Base-by-base conservation (phyloP, 1,140 invertebrate genomes). In the Saccostrea echinata region DNA sequence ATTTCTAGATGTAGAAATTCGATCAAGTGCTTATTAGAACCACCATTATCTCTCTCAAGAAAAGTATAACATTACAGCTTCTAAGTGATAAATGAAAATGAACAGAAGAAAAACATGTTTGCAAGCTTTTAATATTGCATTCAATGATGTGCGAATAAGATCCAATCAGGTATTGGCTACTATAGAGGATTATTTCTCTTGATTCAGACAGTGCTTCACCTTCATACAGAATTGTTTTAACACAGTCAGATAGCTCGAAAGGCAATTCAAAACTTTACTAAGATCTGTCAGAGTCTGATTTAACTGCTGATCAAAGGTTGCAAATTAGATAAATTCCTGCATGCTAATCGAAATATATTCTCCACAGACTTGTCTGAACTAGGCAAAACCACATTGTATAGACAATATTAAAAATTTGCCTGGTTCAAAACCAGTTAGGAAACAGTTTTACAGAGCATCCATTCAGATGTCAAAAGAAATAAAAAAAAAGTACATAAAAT, bases 301-400 rank as follows among this genome's bases (percentile, higher is more conserved):
- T 88, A 27, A 82, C 53, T 33, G 6, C 86, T 8, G n/a, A 11
- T 33, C 84, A 86, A 18, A 88, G 86, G 27, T 1, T 16, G 30
- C 30, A 33, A n/a, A 13, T 51, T 88, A 3, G 6, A 13, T 53
- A 24, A 33, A 21, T 88, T 88, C 71, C 53, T 88, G 21, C 11
- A 55, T 76, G 52, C 21, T 0, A 24, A 86, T 16, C 57, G 57
- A 68, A 33, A 64, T 71, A 30, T 85, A 33, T 88, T 88, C 55
- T 84, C 90, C 6, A 84, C 76, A 35, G 84, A 89, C 64, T 64
- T 90, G 51, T 87, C 84, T 61, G 88, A 89, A 88, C 52, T 90
- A 43, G 43, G 43, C 43, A 43, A 43, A 43, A 43, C 43, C 9
- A 8, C 43, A 43, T 43, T 43, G 43, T 43, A 43, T 9, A 43